Percentiles rank a stretch among this genome's conserved stretches.
phyloP scores from a whole-genome alignment of 1,140 invertebrate species.

The Meloidogyne floridensis region DNA sequence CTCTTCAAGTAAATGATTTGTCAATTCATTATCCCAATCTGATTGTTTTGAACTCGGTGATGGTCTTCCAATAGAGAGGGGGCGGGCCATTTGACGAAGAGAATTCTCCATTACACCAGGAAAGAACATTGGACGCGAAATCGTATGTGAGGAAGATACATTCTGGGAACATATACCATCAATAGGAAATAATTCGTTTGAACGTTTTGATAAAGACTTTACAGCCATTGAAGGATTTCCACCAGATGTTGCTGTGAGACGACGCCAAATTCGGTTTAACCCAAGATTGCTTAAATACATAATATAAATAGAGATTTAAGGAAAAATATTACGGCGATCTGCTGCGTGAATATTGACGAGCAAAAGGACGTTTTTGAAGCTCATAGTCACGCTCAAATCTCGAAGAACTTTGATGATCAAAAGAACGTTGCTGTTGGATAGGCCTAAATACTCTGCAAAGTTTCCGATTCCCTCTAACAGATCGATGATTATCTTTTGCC shows the following conservation, averaged over 20 bases:
- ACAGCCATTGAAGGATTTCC: not conserved
- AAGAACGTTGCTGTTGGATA: conserved; percentile 20
- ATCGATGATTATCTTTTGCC: not conserved
- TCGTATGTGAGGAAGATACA: not conserved
- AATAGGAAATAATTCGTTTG: conserved; percentile 10
- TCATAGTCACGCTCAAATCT: not conserved
- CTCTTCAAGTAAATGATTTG: conserved; percentile 1
- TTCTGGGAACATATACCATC: conserved; percentile 1
- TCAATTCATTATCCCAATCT: conserved; percentile 2
- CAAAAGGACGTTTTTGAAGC: conserved; percentile 25
- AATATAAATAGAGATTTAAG: not conserved
- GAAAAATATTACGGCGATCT: conserved; percentile 24
- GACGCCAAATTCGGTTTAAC: conserved; percentile 36
- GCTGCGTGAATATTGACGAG: conserved; percentile 25
- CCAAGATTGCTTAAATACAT: conserved; percentile 4
- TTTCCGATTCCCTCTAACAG: not conserved
- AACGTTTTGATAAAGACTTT: not conserved
- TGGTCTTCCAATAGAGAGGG: conserved; percentile 19
- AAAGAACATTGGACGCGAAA: conserved; percentile 25
- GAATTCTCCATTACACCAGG: conserved; percentile 16
- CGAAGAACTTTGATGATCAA: conserved; percentile 9
- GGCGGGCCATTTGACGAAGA: conserved; percentile 20
- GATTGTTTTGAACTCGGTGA: conserved; percentile 4
- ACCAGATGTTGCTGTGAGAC: conserved; percentile 17
- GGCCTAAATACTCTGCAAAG: conserved; percentile 10